These are phyloP conservation scores for Pemphigus obesinymphae DNA, from an alignment of 1,140 invertebrate species.

Conservation along the genomic window DNA sequence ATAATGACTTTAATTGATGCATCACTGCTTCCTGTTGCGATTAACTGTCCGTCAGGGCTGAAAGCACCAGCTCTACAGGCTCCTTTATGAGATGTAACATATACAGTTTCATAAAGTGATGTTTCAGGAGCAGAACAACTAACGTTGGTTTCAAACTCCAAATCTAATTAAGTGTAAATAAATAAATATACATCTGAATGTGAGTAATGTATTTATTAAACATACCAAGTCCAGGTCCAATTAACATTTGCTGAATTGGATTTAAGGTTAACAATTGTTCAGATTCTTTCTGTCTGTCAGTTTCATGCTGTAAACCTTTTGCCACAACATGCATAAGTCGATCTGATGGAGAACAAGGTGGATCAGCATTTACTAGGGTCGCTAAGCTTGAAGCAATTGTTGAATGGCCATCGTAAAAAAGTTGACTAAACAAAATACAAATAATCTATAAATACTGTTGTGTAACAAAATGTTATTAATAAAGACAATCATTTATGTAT, in stretches of 20 bases:
- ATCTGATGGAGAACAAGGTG: conserved; percentile 91
- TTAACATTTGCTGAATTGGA: conserved; percentile 61
- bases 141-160: conserved; percentile 95
- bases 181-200: neutral
- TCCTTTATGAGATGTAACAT: conserved; percentile 97
- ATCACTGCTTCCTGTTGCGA: conserved; percentile 97
- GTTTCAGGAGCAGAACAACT: conserved; percentile 85
- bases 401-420: conserved; percentile 91
- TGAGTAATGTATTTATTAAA: neutral
- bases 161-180: conserved; percentile 57
- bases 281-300: conserved; percentile 57
- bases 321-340: conserved; percentile 79
- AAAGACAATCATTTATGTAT: too few species aligned
- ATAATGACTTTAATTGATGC: conserved; percentile 84
- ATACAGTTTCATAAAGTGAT: conserved; percentile 91
- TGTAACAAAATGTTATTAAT: too few species aligned
- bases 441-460: neutral
- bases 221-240: conserved; percentile 73
- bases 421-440: conserved; percentile 63
- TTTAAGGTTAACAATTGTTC: conserved; percentile 53
- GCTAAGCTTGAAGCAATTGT: conserved; percentile 78
- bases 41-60: conserved; percentile 86
- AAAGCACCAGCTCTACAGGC: conserved; percentile 93
- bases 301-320: conserved; percentile 81
- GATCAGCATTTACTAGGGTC: conserved; percentile 76